A percentile compares a stretch with the other conserved stretches of the same genome.
These are phyloP conservation scores for Heterotilapia buettikoferi DNA, from an alignment of 2,113 vertebrate species.

Conservation along the genomic window DNA sequence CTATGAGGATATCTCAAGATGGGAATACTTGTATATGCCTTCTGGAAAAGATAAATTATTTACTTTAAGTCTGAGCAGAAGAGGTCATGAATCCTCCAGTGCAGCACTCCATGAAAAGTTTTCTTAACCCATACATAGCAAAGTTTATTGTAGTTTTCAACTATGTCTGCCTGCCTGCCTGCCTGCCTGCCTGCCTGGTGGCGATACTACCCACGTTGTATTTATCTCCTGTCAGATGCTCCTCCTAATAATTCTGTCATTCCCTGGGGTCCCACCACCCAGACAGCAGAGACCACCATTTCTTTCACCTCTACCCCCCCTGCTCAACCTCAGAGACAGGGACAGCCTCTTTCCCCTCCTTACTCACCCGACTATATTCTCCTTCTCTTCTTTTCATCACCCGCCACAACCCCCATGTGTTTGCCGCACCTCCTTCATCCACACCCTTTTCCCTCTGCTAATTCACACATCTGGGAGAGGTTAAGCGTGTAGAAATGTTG, in stretches of 20 bases:
- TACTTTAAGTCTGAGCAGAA: neutral
- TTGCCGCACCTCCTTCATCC: conserved; percentile 31
- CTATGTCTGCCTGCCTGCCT: conserved; percentile 27
- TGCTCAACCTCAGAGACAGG: conserved; percentile 28
- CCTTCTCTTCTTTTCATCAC: neutral
- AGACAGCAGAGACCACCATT: conserved; percentile 34
- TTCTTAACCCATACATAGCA: conserved; percentile 43
- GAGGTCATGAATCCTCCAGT: neutral
- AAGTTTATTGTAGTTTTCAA: conserved; percentile 33
- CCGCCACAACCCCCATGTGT: neutral
- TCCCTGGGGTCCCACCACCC: conserved; percentile 61
- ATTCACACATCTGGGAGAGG: conserved; percentile 50
- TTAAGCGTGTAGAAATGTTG: conserved; percentile 7
- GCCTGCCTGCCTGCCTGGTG: conserved; percentile 24
- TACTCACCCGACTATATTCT: neutral
- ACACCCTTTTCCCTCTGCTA: conserved; percentile 21
- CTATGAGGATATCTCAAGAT: neutral
- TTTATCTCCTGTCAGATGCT: conserved; percentile 66
- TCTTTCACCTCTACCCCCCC: conserved; percentile 17
- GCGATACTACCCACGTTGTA: conserved; percentile 27
- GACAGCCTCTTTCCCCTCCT: conserved; percentile 6
- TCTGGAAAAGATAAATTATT: neutral
- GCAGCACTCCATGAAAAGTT: neutral
- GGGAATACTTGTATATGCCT: neutral
- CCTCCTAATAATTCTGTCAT: conserved; percentile 41